Evolutionary conservation across 2,113 vertebrate species (phyloP).

Genomic region (Lamprologus callipterus): DNA sequence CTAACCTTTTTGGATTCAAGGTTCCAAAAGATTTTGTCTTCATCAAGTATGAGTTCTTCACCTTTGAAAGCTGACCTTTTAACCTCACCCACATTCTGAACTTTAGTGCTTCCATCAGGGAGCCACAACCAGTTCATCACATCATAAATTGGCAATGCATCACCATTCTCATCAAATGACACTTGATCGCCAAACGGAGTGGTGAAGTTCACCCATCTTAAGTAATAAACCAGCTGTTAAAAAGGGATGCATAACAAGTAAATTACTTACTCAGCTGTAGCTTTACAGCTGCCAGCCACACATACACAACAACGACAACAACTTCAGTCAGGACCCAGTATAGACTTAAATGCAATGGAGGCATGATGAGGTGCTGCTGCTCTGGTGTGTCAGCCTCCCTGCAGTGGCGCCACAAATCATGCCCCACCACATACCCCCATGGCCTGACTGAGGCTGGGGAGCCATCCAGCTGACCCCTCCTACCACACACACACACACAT

Average conservation of each 20-base stretch:
- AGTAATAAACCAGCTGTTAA: accelerated
- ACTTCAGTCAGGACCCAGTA: background rate
- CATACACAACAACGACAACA: background rate
- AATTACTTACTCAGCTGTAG: accelerated
- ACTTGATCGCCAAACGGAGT: accelerated
- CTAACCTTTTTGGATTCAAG: no score
- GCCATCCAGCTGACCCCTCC: background rate
- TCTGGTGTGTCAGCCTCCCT: background rate
- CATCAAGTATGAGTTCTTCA: no score
- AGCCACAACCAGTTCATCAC: background rate
- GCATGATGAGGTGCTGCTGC: accelerated
- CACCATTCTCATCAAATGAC: background rate
- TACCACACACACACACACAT: no score
- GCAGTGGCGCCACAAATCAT: accelerated
- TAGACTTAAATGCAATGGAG: background rate
- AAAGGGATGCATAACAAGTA: background rate
- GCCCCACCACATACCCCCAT: accelerated
- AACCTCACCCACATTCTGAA: background rate
- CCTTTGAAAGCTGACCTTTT: no score
- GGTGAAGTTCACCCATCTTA: background rate
- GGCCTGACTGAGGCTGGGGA: no score
- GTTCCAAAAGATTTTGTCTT: no score
- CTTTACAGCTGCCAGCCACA: background rate
- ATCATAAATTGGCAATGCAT: background rate
- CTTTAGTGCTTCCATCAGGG: background rate